phyloP scores from a whole-genome alignment of 2,113 vertebrate genomes.

The Shinisaurus crocodilurus region DNA sequence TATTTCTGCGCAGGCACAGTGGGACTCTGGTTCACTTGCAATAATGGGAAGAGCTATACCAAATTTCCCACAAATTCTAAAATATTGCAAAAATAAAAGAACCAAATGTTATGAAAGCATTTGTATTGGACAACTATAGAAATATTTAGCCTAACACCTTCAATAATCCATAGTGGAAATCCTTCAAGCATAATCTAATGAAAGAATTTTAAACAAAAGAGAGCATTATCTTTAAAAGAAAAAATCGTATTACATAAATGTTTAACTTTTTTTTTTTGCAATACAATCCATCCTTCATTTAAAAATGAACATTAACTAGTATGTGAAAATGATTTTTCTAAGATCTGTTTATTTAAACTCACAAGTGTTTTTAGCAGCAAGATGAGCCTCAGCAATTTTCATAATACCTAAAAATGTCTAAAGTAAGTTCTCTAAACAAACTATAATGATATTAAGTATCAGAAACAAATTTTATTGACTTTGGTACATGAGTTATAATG shows the following conservation, averaged over 20 bases:
- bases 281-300: constrained; percentile 42
- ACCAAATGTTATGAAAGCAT: not conserved
- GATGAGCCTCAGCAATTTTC: constrained; percentile 52
- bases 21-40: not conserved
- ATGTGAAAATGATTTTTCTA: constrained; percentile 51
- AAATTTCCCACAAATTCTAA: not conserved
- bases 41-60: not conserved
- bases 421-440: constrained; percentile 68
- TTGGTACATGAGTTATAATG: constrained; percentile 51
- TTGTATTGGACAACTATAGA: not conserved
- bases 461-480: constrained; percentile 62
- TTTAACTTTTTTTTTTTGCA: constrained; percentile 38
- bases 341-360: constrained; percentile 68
- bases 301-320: constrained; percentile 69
- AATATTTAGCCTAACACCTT: not conserved
- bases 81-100: not conserved
- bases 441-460: constrained; percentile 62
- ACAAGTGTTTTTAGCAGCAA: constrained; percentile 60
- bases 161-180: not conserved
- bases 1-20: not conserved
- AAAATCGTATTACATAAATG: constrained; percentile 12
- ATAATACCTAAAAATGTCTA: constrained; percentile 63
- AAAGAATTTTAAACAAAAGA: constrained; percentile 10
- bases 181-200: constrained; percentile 1
- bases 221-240: not conserved